phyloP scores from a whole-genome alignment of 2,888 invertebrate genomes.

The Halocaridina rubra region DNA sequence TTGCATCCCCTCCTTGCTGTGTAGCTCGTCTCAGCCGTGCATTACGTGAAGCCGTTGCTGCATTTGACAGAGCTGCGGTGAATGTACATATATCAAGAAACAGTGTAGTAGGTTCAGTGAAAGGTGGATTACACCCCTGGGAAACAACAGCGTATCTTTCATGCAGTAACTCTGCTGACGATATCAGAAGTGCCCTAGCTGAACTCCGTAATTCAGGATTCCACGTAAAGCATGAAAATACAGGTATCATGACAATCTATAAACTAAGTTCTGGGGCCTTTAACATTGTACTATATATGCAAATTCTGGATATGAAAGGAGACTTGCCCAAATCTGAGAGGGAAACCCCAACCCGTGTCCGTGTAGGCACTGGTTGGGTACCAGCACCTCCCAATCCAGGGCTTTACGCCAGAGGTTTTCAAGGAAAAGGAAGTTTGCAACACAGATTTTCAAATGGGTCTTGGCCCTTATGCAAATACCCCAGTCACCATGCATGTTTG shows the following conservation, averaged over 20 bases:
- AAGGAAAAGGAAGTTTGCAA: neutral
- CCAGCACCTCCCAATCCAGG: conserved; percentile 32
- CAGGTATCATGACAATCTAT: neutral
- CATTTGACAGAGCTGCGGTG: neutral
- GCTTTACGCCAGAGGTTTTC: conserved; percentile 11
- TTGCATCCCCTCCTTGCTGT: conserved; percentile 26
- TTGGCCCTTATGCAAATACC: neutral
- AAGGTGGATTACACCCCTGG: conserved; percentile 28
- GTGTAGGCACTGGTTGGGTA: neutral
- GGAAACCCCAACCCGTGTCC: neutral
- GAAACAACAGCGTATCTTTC: neutral
- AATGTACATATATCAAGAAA: neutral
- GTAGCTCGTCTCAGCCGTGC: conserved; percentile 9
- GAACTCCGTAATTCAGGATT: neutral
- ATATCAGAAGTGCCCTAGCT: neutral
- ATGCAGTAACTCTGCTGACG: neutral
- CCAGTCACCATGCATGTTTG: conserved; percentile 6
- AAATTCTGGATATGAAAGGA: neutral
- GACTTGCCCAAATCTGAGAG: neutral
- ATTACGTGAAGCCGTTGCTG: neutral
- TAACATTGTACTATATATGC: neutral
- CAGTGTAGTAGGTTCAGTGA: conserved; percentile 1
- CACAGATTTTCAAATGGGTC: neutral
- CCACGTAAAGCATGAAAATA: neutral
- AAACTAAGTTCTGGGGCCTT: neutral